phyloP scores from a whole-genome alignment of 1,140 invertebrate species.

The Drosophila saltans region DNA sequence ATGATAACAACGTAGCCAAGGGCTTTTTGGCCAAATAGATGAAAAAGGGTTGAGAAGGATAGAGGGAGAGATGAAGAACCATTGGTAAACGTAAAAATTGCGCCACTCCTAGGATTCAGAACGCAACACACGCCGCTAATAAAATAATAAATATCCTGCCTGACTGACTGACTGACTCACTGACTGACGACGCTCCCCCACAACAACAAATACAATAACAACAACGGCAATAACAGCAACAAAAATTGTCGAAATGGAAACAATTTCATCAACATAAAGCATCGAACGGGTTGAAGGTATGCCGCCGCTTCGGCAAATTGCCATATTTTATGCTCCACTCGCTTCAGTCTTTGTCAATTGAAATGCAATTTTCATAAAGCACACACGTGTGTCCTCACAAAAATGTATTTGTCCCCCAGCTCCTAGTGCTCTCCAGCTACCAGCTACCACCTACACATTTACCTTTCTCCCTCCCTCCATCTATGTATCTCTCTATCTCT shows the following conservation, averaged over 20 bases:
- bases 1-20: slow-evolving; percentile 58
- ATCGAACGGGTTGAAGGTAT: slow-evolving; percentile 53
- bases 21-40: slow-evolving; percentile 55
- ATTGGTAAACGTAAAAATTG: slow-evolving; percentile 51
- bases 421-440: too few relatives aligned
- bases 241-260: slow-evolving; percentile 70
- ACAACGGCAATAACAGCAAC: slow-evolving; percentile 26
- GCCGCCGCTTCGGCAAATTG: slow-evolving; percentile 57
- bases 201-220: slow-evolving; percentile 32
- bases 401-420: slow-evolving; percentile 8
- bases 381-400: slow-evolving; percentile 52
- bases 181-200: slow-evolving; percentile 31
- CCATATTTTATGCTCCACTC: slow-evolving; percentile 72
- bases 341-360: slow-evolving; percentile 66
- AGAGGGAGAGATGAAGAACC: neutral
- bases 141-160: slow-evolving; percentile 78
- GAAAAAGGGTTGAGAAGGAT: slow-evolving; percentile 50
- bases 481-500: neutral
- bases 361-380: slow-evolving; percentile 81
- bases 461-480: neutral
- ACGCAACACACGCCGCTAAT: slow-evolving; percentile 72
- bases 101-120: slow-evolving; percentile 58
- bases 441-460: neutral
- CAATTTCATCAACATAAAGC: slow-evolving; percentile 79
- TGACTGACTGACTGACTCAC: neutral